phyloP scores from a whole-genome alignment of 2,888 invertebrate species.

The Conchocele bisecta region DNA sequence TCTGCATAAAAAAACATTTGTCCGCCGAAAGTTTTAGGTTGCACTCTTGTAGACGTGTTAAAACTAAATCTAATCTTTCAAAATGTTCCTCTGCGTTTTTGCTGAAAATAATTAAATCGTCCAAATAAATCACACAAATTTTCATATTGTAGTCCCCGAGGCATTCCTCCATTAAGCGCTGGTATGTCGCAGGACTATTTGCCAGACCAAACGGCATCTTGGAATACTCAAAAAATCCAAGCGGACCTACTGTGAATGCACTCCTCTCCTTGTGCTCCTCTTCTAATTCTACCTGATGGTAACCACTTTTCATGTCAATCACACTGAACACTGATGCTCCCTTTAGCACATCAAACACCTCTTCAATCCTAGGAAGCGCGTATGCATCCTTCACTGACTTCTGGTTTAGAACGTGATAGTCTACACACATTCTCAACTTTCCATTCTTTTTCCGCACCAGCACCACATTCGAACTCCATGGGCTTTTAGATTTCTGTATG shows the following conservation, averaged over 20 bases:
- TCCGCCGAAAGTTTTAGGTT: neutral
- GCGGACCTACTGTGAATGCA: constrained; percentile 45
- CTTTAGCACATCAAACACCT: constrained; percentile 19
- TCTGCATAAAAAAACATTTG: neutral
- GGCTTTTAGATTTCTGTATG: constrained; percentile 36
- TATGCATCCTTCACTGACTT: constrained; percentile 49
- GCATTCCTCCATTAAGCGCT: constrained; percentile 45
- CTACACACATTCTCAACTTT: constrained; percentile 40
- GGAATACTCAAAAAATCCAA: constrained; percentile 47
- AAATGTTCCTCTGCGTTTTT: constrained; percentile 43
- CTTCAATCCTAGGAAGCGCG: constrained; percentile 51
- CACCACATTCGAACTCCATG: constrained; percentile 41
- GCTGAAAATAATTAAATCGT: constrained; percentile 55
- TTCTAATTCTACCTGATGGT: constrained; percentile 36
- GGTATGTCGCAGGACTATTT: constrained; percentile 42
- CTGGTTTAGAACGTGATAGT: constrained; percentile 38
- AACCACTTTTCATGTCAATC: constrained; percentile 44
- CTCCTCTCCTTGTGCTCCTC: constrained; percentile 45
- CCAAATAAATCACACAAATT: constrained; percentile 49
- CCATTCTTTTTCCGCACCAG: constrained; percentile 46
- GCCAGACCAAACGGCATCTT: constrained; percentile 39
- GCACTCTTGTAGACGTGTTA: neutral
- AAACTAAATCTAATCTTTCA: constrained; percentile 7
- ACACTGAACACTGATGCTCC: constrained; percentile 4
- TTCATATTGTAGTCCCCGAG: constrained; percentile 32